Base-by-base conservation (phyloP, 2,113 vertebrate genomes). In the Ochotona curzoniae region DNA sequence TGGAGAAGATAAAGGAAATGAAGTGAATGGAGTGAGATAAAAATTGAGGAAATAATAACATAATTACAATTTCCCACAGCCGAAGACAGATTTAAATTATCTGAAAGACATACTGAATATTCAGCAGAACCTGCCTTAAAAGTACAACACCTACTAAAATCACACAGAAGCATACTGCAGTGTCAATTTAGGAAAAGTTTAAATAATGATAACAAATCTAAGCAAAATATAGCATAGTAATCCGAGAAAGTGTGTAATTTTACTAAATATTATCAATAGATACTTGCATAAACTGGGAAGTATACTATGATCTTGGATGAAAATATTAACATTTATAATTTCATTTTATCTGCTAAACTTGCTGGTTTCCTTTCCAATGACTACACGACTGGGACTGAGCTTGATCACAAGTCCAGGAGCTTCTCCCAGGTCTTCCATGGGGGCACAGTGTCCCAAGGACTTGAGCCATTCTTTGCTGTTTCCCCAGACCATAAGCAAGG, bases 101-200 rank as follows among this genome's bases (percentile, higher is more conserved):
- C 26, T 47, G 21, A 84, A 75, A 21, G 47, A 35, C 7, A 26
- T 60, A 66, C 2, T 54, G 26, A 93, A 64, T 71, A 75, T 69
- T 3, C n/a, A 92, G 20, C 61, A 79, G 23, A 20, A 63, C 2
- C 38, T 81, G 47, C 60, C 17, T n/a, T 57, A 67, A 84, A 78
- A 75, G 60, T 5, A 64, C 32, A 57, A 30, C 11, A 82, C 64
- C 83, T 75, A 73, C 44, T 54, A 86, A 86, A 5, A 18, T 51
- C 32, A 54, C 18, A 76, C 23, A 71, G 23, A 74, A 75, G 70
- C 3, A 70, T 10, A 71, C 17, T 71, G 2, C 49, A 47, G 11
- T 71, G 11, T 11, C 87, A 61, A 25, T 93, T 87, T n/a, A 82
- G 13, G n/a, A n/a, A 87, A 95, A 76, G 82, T 11, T 57, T 86